These are phyloP conservation scores for Caretta caretta DNA, from an alignment of 2,113 vertebrate genomes.

Conservation along the genomic window DNA sequence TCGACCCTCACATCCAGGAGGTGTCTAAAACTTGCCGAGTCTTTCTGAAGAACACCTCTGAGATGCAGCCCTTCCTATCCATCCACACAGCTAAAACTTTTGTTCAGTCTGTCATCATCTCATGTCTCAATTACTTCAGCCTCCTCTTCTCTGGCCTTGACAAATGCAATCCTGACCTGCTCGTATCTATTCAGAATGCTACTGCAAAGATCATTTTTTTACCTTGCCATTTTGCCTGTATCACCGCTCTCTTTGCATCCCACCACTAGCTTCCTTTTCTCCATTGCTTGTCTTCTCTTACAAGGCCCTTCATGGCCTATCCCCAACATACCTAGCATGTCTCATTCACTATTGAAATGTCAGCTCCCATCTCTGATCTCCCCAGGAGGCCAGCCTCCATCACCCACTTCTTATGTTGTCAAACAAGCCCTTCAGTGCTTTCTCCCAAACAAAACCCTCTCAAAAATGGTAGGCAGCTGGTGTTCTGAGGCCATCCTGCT, in stretches of 20 bases:
- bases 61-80: neutral
- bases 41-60: constrained; percentile 22
- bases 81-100: neutral
- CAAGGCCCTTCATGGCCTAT: neutral
- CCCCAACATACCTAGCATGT: neutral
- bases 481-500: no score
- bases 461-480: neutral
- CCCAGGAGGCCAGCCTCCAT: neutral
- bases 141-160: neutral
- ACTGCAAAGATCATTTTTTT: neutral
- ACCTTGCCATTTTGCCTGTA: neutral
- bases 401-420: neutral
- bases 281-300: neutral
- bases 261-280: neutral
- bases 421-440: neutral
- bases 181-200: neutral
- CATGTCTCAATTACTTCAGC: neutral
- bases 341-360: neutral
- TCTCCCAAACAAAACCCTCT: neutral
- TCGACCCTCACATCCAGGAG: neutral
- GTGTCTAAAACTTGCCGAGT: neutral
- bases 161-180: neutral
- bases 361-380: neutral
- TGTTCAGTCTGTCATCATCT: neutral
- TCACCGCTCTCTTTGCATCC: neutral